These are phyloP conservation scores for Oxyruncus cristatus DNA, from an alignment of 2,113 vertebrate species.

Conservation along the genomic window DNA sequence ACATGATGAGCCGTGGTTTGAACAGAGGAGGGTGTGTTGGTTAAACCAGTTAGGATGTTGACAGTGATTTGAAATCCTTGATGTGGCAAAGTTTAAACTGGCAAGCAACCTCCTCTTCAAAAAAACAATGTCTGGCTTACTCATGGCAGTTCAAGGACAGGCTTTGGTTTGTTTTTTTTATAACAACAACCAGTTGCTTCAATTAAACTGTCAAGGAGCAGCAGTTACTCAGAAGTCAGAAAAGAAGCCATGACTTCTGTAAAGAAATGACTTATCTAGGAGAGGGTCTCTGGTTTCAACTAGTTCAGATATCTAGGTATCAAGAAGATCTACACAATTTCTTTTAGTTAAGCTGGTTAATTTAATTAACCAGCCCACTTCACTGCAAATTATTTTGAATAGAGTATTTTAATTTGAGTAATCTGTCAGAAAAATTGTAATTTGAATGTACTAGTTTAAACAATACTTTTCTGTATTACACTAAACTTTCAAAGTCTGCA, in stretches of 20 bases:
- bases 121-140: neutral
- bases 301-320: neutral
- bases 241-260: neutral
- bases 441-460: neutral
- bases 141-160: neutral
- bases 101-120: neutral
- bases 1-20: neutral
- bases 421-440: neutral
- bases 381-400: neutral
- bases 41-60: slow-evolving; percentile 4
- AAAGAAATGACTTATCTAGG: neutral
- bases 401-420: neutral
- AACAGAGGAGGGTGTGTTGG: neutral
- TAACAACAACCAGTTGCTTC: neutral
- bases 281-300: neutral
- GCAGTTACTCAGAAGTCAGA: neutral
- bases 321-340: neutral
- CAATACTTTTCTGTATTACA: neutral
- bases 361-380: neutral
- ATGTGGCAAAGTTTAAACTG: slow-evolving; percentile 10
- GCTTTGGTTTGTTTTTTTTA: neutral
- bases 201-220: neutral
- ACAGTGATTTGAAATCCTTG: neutral
- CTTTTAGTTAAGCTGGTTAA: neutral
- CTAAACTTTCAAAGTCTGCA: neutral